phyloP scores from a whole-genome alignment of 2,797 vertebrate species.

The Taeniopygia guttata region DNA sequence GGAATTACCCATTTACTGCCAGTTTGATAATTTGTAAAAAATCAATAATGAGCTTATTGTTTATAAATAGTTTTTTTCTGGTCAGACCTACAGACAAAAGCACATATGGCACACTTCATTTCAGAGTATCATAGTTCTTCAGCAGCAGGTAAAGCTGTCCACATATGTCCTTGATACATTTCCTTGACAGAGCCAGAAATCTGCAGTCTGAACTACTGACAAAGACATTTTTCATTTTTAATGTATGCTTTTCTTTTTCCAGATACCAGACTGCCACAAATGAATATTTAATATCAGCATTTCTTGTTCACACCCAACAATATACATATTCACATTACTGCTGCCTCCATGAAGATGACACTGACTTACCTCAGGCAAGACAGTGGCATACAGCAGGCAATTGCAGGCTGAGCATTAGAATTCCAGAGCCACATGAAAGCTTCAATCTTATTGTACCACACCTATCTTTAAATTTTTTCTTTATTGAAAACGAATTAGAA shows the following conservation, averaged over 20 bases:
- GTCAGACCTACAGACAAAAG: neutral
- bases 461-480: neutral
- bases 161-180: neutral
- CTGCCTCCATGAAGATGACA: neutral
- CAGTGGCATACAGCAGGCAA: neutral
- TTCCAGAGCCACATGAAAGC: rapidly evolving
- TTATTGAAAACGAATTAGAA: neutral
- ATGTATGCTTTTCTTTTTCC: neutral
- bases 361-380: neutral
- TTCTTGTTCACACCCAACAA: neutral
- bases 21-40: neutral
- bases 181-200: neutral
- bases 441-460: neutral
- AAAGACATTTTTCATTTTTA: neutral
- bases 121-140: neutral
- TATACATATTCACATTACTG: neutral
- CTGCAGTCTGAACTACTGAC: neutral
- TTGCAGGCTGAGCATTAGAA: neutral
- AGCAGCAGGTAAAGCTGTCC: neutral
- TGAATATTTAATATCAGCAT: neutral
- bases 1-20: neutral
- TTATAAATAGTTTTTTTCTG: neutral
- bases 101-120: neutral
- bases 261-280: neutral
- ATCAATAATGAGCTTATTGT: neutral